Conservation (phyloP, 2,113 vertebrate genomes). For the mouse (Mus musculus) region DNA sequence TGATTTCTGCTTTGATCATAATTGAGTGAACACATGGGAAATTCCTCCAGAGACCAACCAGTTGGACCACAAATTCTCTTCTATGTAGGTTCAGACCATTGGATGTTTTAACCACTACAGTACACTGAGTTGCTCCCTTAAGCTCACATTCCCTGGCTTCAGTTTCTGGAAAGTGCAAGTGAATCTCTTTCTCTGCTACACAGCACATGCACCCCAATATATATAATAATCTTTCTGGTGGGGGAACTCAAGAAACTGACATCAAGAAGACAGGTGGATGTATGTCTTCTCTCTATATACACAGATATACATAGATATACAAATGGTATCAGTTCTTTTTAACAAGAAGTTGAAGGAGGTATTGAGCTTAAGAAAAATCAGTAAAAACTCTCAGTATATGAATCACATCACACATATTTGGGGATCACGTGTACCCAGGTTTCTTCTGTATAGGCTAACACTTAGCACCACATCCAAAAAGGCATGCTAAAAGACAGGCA, state of each 20-base stretch:
- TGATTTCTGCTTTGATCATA: too few species aligned
- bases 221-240: neutral
- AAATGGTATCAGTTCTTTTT: neutral
- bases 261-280: neutral
- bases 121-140: neutral
- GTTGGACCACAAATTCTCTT: neutral
- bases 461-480: neutral
- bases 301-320: neutral
- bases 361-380: neutral
- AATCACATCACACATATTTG: neutral
- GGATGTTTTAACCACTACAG: neutral
- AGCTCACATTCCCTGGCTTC: neutral
- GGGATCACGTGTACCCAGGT: neutral
- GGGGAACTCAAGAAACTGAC: neutral
- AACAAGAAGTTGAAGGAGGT: neutral
- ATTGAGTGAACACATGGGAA: neutral
- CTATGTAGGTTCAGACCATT: neutral
- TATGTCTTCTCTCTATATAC: neutral
- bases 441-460: neutral
- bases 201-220: neutral
- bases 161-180: neutral
- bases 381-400: neutral
- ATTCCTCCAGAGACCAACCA: neutral
- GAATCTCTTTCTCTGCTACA: neutral
- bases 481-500: neutral